Percentiles rank a stretch among this genome's conserved stretches.
phyloP scores from a whole-genome alignment of 2,888 invertebrate species.

The Prosopocoilus inquinatus region DNA sequence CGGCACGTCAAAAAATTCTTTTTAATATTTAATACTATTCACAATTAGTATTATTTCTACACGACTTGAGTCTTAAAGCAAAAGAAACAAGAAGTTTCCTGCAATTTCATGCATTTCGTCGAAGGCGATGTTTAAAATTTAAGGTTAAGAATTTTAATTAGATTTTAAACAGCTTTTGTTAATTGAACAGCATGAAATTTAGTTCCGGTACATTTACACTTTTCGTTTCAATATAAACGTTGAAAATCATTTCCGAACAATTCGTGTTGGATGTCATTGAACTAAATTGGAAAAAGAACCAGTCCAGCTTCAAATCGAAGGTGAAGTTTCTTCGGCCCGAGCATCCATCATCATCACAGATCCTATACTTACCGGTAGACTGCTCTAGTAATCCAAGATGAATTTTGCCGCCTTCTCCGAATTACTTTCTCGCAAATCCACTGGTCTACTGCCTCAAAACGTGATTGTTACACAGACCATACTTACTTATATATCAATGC shows the following conservation, averaged over 20 bases:
- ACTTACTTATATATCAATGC: constrained; percentile 22
- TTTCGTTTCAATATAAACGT: too few relatives aligned
- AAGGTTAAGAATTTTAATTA: too few relatives aligned
- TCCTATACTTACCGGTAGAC: constrained; percentile 41
- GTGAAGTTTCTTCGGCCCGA: constrained; percentile 34
- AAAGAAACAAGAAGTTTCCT: too few relatives aligned
- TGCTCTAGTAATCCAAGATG: constrained; percentile 25
- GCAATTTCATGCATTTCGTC: too few relatives aligned
- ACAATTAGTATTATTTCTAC: too few relatives aligned
- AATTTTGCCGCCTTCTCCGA: constrained; percentile 15
- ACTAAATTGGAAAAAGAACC: constrained; percentile 42
- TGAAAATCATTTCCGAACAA: not conserved
- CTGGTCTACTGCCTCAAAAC: constrained; percentile 20
- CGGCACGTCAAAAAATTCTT: too few relatives aligned
- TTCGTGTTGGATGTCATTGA: constrained; percentile 39
- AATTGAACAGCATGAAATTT: too few relatives aligned
- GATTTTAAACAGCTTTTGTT: too few relatives aligned
- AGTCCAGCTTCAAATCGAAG: constrained; percentile 34
- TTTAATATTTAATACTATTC: too few relatives aligned
- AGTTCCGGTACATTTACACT: too few relatives aligned
- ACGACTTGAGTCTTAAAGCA: too few relatives aligned
- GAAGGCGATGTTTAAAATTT: too few relatives aligned
- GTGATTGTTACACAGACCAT: constrained; percentile 22
- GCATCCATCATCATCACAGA: constrained; percentile 44
- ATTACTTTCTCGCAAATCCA: not conserved